Conservation (phyloP, 2,113 vertebrate species). For the Laticauda colubrina region DNA sequence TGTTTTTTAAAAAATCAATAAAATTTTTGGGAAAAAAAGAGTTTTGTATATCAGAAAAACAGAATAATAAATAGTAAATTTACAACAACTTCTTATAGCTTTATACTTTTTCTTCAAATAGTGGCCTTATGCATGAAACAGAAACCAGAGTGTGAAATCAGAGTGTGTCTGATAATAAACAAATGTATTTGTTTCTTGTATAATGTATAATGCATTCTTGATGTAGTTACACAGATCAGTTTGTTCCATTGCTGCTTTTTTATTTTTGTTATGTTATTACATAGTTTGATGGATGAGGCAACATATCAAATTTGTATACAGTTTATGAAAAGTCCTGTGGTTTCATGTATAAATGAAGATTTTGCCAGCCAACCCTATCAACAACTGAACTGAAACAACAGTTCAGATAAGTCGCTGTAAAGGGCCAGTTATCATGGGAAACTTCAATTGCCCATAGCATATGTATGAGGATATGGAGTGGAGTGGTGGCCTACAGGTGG, state of each 20-base stretch:
- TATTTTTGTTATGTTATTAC: background rate
- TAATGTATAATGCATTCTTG: background rate
- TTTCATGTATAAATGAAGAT: constrained; percentile 2
- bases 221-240: background rate
- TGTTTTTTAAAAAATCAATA: no score
- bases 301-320: background rate
- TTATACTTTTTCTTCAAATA: constrained; percentile 26
- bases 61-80: background rate
- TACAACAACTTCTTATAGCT: constrained; percentile 1
- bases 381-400: background rate
- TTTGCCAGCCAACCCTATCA: background rate
- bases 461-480: background rate
- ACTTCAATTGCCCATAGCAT: background rate
- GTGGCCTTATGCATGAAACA: constrained; percentile 6
- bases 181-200: no score
- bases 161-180: background rate
- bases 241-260: background rate
- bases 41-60: no score
- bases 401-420: background rate
- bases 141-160: background rate
- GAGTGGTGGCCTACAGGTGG: no score
- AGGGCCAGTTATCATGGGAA: background rate
- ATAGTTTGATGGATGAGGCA: background rate
- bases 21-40: no score
- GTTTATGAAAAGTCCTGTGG: background rate